phyloP scores from a whole-genome alignment of 2,888 invertebrate genomes.

The Tipula helvola region DNA sequence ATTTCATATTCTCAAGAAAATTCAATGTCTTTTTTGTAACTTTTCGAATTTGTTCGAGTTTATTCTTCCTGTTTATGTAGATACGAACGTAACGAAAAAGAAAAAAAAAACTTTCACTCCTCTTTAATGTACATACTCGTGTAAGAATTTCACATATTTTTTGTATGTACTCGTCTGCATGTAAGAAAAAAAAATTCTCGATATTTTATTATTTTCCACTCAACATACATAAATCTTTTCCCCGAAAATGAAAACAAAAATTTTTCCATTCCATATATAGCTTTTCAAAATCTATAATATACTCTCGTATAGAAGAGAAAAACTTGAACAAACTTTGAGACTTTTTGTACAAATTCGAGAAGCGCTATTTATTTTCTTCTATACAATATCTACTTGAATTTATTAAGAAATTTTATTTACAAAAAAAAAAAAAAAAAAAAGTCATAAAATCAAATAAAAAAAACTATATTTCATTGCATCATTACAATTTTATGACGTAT shows the following conservation, averaged over 20 bases:
- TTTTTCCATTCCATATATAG: neutral
- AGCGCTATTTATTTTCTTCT: neutral
- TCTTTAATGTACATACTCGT: neutral
- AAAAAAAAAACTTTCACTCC: neutral
- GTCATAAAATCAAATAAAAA: slow-evolving; percentile 4
- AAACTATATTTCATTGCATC: slow-evolving; percentile 4
- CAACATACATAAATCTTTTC: neutral
- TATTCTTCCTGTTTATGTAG: neutral
- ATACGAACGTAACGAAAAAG: neutral
- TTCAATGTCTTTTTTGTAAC: neutral
- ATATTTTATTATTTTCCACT: slow-evolving; percentile 4
- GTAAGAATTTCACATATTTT: neutral
- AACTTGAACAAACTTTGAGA: neutral
- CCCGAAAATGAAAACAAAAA: neutral
- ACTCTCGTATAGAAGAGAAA: neutral
- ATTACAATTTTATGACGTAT: neutral
- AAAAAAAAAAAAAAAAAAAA: neutral
- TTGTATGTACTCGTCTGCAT: neutral
- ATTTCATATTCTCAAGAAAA: neutral
- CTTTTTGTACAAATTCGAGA: neutral
- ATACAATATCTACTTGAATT: neutral
- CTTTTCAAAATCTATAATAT: neutral
- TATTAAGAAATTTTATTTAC: neutral
- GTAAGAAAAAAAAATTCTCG: neutral
- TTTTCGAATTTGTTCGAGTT: neutral